Conservation (phyloP, 2,888 invertebrate genomes). For the Danaus chrysippus region DNA sequence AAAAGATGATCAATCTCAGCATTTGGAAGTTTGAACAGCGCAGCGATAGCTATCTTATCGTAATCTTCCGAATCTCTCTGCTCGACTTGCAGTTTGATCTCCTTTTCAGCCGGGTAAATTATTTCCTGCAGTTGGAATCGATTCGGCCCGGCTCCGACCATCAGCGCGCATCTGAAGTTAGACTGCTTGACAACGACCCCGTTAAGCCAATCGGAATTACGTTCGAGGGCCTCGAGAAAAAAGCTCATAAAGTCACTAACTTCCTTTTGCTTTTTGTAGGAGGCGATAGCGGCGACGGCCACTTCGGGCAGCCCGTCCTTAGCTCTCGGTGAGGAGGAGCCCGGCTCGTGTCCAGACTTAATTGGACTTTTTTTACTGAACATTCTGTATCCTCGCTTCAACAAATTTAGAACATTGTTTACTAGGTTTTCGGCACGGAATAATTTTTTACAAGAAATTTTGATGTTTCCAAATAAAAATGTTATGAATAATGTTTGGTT, state of each 20-base stretch:
- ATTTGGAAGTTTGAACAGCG: constrained; percentile 53
- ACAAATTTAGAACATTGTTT: constrained; percentile 46
- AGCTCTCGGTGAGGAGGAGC: constrained; percentile 34
- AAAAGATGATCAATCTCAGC: constrained; percentile 54
- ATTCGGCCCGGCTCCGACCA: constrained; percentile 67
- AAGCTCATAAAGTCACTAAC: constrained; percentile 61
- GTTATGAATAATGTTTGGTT: constrained; percentile 5
- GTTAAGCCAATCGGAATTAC: constrained; percentile 64
- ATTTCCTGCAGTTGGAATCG: constrained; percentile 65
- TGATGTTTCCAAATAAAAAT: constrained; percentile 37
- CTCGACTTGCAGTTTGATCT: constrained; percentile 63
- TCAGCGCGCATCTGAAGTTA: constrained; percentile 60
- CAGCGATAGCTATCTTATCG: constrained; percentile 66
- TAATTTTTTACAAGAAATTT: constrained; percentile 54
- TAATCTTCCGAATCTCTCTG: constrained; percentile 61
- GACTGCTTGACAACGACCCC: constrained; percentile 52
- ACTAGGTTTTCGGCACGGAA: constrained; percentile 44
- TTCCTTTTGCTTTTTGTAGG: constrained; percentile 64
- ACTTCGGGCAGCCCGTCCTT: constrained; percentile 52
- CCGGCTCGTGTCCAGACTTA: constrained; percentile 42
- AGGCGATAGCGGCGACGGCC: constrained; percentile 61
- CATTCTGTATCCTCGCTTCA: constrained; percentile 36
- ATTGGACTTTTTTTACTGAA: constrained; percentile 38
- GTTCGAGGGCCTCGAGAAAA: constrained; percentile 56
- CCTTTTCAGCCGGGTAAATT: constrained; percentile 59